Evolutionary conservation across 2,113 vertebrate species (phyloP).

Genomic region (Numida meleagris): DNA sequence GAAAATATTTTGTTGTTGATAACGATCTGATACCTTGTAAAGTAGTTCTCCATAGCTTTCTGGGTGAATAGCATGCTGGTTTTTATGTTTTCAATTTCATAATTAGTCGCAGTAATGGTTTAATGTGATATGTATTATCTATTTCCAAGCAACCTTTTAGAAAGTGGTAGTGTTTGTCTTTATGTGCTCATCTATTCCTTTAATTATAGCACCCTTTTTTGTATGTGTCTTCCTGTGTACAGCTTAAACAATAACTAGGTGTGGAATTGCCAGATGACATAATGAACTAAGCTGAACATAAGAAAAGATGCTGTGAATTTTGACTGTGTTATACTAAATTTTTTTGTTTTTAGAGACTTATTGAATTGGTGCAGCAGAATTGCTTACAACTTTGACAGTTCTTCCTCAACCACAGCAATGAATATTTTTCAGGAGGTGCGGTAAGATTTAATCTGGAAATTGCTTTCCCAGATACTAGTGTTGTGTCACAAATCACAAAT

Average conservation of each 20-base stretch:
- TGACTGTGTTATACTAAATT: not conserved
- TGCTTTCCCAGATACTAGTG: not conserved
- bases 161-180: not conserved
- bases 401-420: conserved; percentile 82
- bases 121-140: not conserved
- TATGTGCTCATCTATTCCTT: not conserved
- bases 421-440: conserved; percentile 93
- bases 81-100: not conserved
- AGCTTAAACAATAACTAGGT: not conserved
- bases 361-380: conserved; percentile 97
- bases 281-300: not conserved
- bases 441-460: not conserved
- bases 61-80: not conserved
- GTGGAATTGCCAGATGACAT: not conserved
- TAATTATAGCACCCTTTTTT: not conserved
- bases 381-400: conserved; percentile 83
- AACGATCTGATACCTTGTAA: not conserved
- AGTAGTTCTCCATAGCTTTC: not conserved
- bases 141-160: not conserved
- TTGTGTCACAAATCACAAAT: not conserved
- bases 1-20: not conserved
- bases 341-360: conserved; percentile 83
- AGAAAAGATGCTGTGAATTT: not conserved
- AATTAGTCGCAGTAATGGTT: not conserved
- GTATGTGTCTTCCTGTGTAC: accelerated